Evolutionary conservation across 2,113 vertebrate species (phyloP), one percentile per base, ranked within the genome.

Genomic region (Pelobates fuscus): DNA sequence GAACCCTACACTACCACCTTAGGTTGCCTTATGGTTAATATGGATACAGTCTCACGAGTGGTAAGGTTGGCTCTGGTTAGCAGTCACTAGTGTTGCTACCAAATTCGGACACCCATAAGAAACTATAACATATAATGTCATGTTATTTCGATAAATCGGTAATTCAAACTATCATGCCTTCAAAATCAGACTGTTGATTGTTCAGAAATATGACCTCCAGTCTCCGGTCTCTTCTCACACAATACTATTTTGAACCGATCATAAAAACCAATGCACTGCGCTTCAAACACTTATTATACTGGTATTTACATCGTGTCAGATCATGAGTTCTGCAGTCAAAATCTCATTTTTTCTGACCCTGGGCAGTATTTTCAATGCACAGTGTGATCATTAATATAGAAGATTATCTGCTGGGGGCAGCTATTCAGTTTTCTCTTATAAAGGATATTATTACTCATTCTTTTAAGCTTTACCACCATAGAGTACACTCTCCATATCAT

Each of bases 311-410:
- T 60, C 43, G 58, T 59, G 30, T 32, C 30, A 5, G 30, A 41
- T 67, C 64, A 67, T 75, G 72, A 24, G 72, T 59, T 75, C 52
- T 37, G 3, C 20, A 32, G 26, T 32, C 15, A 12, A 30, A 12
- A 30, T 62, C 1, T 27, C 2, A n/a, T 32, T 62, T 29, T 59
- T 18, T 27, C 17, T 62, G 6, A 61, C 30, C 30, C 41, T 23
- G 25, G 24, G 58, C n/a, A 15, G 21, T 20, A 59, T 67, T 57
- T 20, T 37, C 46, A 58, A 29, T 30, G 25, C 46, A 37, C 37
- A 29, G 26, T 49, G 41, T 66, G 52, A 17, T 30, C 60, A 67
- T 75, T 59, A 67, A 63, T 59, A 67, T 46, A 67, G 25, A 46
- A 21, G 18, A 52, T 30, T 20, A 37, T 23, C 30, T 75, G 49